Evolutionary conservation across 1,140 invertebrate genomes (phyloP), one percentile per base, ranked within the genome.

Genomic region (Cardiocondyla obscurior): DNA sequence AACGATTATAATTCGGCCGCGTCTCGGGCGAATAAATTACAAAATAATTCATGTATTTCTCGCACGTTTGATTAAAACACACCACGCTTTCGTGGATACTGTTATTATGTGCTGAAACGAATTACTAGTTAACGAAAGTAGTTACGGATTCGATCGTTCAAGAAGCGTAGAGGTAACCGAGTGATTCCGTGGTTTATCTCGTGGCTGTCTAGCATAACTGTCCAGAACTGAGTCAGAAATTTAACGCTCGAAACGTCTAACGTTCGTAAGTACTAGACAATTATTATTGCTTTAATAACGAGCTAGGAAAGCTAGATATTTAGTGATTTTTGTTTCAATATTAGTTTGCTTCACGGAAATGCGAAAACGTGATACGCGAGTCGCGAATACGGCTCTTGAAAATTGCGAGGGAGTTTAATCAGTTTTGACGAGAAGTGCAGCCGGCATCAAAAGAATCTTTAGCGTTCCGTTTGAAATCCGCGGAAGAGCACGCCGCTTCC

Each of bases 391-490:
- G 19, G 25, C 2, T 33, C 16, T 46, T 28, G 33, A 30, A 22
- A 51, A 25, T 62, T 33, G 33, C 25, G 8, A 4, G 6, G 36
- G 1, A 53, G 7, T 25, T 12, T 39, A 36, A 67, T 30, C 5
- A 39, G 12, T 53, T 69, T 36, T 16, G 22, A 67, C 39, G 33
- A 57, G 28, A 22, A 36, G 60, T n/a, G n/a, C 12, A 49, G 22
- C 14, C 5, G 25, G 0, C 25, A 19, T 67, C 6, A 39, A 36
- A 79, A 39, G 62, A 67, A 69, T n/a, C 49, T n/a, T 82, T 69
- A 60, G 64, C 77, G 19, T 25, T 46, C 81, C 25, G 44, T 82
- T 85, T 76, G 64, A 86, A 70, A 82, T 39, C 46, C 53, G 36
- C 39, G 73, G 30, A 57, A 49, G 25, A 70, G 16, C 30, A 22